Evolutionary conservation across 2,113 vertebrate species (phyloP).

Genomic region (Leptosomus discolor): DNA sequence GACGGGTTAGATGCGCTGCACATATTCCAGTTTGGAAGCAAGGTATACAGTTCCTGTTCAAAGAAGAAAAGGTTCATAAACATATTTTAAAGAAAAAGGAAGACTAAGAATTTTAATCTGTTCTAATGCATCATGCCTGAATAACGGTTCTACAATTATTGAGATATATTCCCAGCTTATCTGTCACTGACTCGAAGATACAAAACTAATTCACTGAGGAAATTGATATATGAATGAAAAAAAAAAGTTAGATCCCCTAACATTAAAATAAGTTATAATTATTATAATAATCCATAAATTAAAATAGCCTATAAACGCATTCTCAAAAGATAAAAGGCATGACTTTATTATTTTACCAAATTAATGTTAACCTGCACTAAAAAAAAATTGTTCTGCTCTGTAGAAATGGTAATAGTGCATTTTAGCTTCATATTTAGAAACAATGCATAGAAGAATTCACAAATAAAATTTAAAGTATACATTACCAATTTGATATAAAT

Average conservation of each 20-base stretch:
- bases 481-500: not conserved
- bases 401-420: not conserved
- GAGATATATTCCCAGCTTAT: not conserved
- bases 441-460: not conserved
- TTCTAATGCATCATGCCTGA: not conserved
- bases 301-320: not conserved
- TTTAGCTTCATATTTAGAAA: slow-evolving; percentile 6
- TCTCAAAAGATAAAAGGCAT: not conserved
- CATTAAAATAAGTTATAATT: not conserved
- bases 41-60: not conserved
- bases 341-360: not conserved
- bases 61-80: not conserved
- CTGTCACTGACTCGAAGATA: not conserved
- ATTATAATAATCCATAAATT: not conserved
- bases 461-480: slow-evolving; percentile 38
- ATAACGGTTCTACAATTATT: not conserved
- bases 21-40: not conserved
- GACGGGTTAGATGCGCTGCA: not conserved
- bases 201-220: not conserved
- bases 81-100: not conserved
- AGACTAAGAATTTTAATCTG: not conserved
- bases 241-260: not conserved
- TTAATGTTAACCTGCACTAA: not conserved
- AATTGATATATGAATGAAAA: not conserved
- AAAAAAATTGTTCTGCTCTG: not conserved